Evolutionary conservation across 2,888 invertebrate species (phyloP).

Genomic region (Allacma fusca): DNA sequence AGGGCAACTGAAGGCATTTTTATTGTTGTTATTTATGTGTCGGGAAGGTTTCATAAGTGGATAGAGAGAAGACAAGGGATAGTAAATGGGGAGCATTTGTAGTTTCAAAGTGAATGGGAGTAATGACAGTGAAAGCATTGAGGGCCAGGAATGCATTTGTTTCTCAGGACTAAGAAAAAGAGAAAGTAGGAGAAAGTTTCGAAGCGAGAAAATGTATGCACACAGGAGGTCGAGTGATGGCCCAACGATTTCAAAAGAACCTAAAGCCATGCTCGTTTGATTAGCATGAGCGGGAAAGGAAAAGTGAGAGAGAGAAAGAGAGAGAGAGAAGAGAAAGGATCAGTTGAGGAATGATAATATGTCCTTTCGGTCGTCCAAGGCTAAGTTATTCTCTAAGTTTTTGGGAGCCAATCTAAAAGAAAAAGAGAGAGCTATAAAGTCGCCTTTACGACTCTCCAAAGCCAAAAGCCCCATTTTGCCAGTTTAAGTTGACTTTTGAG

Average conservation of each 20-base stretch:
- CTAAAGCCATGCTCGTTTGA: background rate
- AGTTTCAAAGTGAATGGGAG: too few relatives aligned
- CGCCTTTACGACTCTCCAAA: slow-evolving; percentile 31
- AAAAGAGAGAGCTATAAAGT: slow-evolving; percentile 26
- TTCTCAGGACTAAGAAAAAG: background rate
- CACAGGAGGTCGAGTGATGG: background rate
- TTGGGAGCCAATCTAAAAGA: too few relatives aligned
- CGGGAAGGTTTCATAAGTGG: background rate
- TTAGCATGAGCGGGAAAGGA: slow-evolving; percentile 10
- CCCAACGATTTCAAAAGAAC: slow-evolving; percentile 1
- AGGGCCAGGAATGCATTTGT: too few relatives aligned
- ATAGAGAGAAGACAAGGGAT: background rate
- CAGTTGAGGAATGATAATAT: background rate
- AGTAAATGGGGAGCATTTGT: background rate
- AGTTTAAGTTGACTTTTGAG: slow-evolving; percentile 26
- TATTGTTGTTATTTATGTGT: background rate
- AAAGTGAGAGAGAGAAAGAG: slow-evolving; percentile 19
- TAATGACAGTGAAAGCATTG: too few relatives aligned
- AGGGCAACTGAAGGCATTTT: too few relatives aligned
- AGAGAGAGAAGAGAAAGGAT: slow-evolving; percentile 8
- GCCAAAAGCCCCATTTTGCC: slow-evolving; percentile 27
- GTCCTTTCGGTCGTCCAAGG: too few relatives aligned
- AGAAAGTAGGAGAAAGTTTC: slow-evolving; percentile 10
- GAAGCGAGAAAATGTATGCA: background rate
- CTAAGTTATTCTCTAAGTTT: too few relatives aligned